Base-by-base conservation (phyloP, 2,888 invertebrate species). In the Acronicta psi region DNA sequence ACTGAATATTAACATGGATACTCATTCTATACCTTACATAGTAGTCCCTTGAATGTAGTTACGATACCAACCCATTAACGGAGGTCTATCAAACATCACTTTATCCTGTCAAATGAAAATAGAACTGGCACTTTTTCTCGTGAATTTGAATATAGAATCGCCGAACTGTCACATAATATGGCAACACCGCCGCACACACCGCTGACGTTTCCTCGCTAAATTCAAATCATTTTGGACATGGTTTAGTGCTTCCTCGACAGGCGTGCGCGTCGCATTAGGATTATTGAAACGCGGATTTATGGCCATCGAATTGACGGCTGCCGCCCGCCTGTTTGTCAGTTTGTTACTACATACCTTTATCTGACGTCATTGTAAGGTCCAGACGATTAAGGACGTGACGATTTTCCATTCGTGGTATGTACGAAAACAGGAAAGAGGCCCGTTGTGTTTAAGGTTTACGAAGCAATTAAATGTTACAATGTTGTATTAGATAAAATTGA, bases 141-240 rank as follows among this genome's bases (percentile, higher is more conserved):
- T 56, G 34, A 46, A 38, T 70, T 57, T 53, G 49, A 69, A 52
- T 65, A 55, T 44, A 53, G 45, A 59, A 55, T 37, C 51, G 10
- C 23, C 37, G 5, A 59, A 20, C 45, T 57, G 74, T 68, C 68
- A 45, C 47, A 41, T 7, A 37, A 40, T 62, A 71, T 66, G 75
- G 75, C 69, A 71, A 72, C 77, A 69, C 63, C 45, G 31, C 4
- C 40, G 56, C 59, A 51, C 64, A 59, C 49, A 57, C 55, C 73
- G 73, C 69, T 83, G 84, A 84, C 86, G 79, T 82, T 83, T 86
- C 84, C 84, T 84, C 67, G 81, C 82, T 82, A 81, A 85, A 85
- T 82, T 81, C 76, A 78, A 66, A 70, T 75, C 38, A 69, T 75
- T 79, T 70, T 69, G 72, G 68, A 73, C 75, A 77, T 73, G 73